Conservation (phyloP, 2,113 vertebrate genomes). For the Psilopogon haemacephalus region DNA sequence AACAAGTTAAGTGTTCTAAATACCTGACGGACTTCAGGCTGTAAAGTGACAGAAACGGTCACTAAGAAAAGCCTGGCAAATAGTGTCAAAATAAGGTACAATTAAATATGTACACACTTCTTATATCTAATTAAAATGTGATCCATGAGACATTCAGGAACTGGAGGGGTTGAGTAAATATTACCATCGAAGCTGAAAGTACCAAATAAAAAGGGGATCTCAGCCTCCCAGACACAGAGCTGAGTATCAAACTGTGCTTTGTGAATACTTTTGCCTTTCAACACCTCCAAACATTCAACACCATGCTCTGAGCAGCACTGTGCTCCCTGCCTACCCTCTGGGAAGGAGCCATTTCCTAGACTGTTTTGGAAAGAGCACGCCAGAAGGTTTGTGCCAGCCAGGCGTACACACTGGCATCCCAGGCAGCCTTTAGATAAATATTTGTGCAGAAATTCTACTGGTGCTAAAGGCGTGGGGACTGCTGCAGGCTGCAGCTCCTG, state of each 20-base stretch:
- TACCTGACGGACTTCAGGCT: background rate
- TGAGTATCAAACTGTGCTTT: background rate
- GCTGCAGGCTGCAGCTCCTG: background rate
- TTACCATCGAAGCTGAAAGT: background rate
- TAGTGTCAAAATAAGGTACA: background rate
- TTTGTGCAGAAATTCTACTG: background rate
- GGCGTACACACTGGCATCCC: no score
- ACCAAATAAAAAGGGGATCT: background rate
- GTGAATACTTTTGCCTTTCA: background rate
- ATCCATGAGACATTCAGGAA: background rate
- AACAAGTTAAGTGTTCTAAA: background rate
- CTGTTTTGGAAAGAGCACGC: background rate
- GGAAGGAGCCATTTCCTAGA: background rate
- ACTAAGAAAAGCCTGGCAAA: background rate
- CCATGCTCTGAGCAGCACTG: background rate
- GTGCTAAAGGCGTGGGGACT: background rate
- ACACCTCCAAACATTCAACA: background rate
- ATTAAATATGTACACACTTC: background rate
- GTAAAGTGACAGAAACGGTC: background rate
- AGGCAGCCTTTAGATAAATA: background rate
- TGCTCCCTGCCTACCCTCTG: rapidly evolving
- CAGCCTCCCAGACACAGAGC: background rate
- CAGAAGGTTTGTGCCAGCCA: background rate
- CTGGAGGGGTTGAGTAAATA: background rate
- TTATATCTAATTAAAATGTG: background rate